A percentile compares a stretch with the other conserved stretches of the same genome.
These are phyloP conservation scores for Aethes cnicana DNA, from an alignment of 2,888 invertebrate species.

Conservation along the genomic window DNA sequence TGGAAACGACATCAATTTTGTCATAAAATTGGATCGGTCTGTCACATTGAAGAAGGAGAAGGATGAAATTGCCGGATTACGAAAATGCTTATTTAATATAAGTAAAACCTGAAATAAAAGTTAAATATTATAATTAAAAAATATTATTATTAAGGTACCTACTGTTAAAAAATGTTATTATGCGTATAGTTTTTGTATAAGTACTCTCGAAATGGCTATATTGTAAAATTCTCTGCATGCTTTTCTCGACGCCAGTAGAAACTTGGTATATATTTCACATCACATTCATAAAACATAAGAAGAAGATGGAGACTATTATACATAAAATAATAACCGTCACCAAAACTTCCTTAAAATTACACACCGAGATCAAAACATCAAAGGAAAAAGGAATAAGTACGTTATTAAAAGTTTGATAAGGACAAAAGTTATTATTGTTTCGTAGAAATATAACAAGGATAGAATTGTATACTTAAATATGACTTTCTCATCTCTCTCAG, in stretches of 20 bases:
- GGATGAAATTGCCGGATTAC: no score
- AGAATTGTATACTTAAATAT: slow-evolving; percentile 8
- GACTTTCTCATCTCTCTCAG: slow-evolving; percentile 8
- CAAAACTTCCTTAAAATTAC: slow-evolving; percentile 4
- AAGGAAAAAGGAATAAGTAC: slow-evolving; percentile 1
- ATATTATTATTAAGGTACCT: no score
- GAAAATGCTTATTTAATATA: no score
- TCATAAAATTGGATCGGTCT: neutral
- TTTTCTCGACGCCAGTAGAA: neutral
- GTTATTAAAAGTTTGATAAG: slow-evolving; percentile 12
- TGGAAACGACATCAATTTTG: neutral
- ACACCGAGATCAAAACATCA: neutral
- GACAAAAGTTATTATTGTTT: slow-evolving; percentile 9
- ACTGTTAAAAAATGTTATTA: no score
- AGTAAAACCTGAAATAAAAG: no score
- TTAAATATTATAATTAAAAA: no score
- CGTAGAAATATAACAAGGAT: slow-evolving; percentile 6
- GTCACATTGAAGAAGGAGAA: no score
- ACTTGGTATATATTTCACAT: slow-evolving; percentile 29
- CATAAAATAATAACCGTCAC: slow-evolving; percentile 9
- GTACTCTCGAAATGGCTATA: no score
- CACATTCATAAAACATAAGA: slow-evolving; percentile 42
- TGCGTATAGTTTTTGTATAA: no score
- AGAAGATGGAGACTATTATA: slow-evolving; percentile 16
- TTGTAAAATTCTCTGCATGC: no score